Conservation (phyloP, 2,888 invertebrate genomes). For the Cephonodes hylas region DNA sequence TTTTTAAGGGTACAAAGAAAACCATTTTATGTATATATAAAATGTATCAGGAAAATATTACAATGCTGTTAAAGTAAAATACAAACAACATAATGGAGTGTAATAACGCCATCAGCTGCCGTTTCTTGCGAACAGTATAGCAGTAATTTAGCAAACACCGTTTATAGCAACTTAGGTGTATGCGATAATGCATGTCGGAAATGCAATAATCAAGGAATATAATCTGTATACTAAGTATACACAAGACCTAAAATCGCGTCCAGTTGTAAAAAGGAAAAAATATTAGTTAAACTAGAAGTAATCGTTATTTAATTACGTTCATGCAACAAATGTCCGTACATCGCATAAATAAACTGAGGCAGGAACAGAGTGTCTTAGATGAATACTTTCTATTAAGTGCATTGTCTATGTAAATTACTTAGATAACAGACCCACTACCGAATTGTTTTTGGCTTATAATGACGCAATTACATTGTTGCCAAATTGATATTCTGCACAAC, state of each 20-base stretch:
- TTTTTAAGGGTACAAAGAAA: neutral
- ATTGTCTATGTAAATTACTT: slow-evolving; percentile 12
- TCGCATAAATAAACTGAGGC: neutral
- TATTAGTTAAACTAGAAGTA: neutral
- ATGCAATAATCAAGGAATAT: neutral
- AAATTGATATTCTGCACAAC: neutral
- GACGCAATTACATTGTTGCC: neutral
- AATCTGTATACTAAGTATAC: neutral
- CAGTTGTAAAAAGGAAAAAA: neutral
- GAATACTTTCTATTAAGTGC: neutral
- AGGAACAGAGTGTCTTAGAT: neutral
- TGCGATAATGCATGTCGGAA: neutral
- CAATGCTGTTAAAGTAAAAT: neutral
- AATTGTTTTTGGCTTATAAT: slow-evolving; percentile 18
- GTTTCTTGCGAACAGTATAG: neutral
- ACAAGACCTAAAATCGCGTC: neutral
- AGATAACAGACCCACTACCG: neutral
- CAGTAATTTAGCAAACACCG: neutral
- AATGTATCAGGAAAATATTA: neutral
- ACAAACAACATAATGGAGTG: neutral
- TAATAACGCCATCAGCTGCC: neutral
- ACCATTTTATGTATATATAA: neutral
- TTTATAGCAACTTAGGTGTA: neutral
- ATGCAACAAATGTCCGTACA: neutral
- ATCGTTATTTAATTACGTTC: slow-evolving; percentile 3